Evolutionary conservation across 2,113 vertebrate genomes (phyloP).

Genomic region (Malurus cyaneus): DNA sequence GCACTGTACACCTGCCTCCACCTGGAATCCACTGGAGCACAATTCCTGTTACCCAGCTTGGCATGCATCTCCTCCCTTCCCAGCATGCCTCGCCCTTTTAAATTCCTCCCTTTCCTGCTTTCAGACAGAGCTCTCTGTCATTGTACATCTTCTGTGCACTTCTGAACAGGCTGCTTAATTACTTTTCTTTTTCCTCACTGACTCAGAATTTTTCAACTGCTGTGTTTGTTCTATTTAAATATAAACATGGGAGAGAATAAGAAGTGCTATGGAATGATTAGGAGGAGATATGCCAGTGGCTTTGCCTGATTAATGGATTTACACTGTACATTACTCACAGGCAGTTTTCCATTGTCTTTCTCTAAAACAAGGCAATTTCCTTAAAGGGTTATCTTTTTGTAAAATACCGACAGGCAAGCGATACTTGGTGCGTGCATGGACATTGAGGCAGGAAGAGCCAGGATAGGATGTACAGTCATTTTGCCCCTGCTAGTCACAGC

Average conservation of each 20-base stretch:
- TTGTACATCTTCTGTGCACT: not conserved
- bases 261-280: not conserved
- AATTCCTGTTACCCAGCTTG: not conserved
- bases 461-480: slow-evolving; percentile 5
- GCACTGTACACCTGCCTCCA: not conserved
- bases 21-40: not conserved
- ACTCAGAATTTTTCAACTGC: not conserved
- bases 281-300: not conserved
- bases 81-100: not conserved
- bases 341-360: not conserved
- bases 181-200: not conserved
- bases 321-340: not conserved
- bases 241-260: not conserved
- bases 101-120: not conserved
- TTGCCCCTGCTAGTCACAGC: not conserved
- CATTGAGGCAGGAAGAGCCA: not conserved
- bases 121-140: not conserved
- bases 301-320: slow-evolving; percentile 38
- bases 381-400: not conserved
- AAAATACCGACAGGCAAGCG: accelerated
- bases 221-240: not conserved
- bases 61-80: not conserved
- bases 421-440: not conserved
- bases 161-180: not conserved
- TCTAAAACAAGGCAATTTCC: not conserved